Evolutionary conservation across 2,888 invertebrate species (phyloP), one percentile per base, ranked within the genome.

Genomic region (Invenusta paracnida): DNA sequence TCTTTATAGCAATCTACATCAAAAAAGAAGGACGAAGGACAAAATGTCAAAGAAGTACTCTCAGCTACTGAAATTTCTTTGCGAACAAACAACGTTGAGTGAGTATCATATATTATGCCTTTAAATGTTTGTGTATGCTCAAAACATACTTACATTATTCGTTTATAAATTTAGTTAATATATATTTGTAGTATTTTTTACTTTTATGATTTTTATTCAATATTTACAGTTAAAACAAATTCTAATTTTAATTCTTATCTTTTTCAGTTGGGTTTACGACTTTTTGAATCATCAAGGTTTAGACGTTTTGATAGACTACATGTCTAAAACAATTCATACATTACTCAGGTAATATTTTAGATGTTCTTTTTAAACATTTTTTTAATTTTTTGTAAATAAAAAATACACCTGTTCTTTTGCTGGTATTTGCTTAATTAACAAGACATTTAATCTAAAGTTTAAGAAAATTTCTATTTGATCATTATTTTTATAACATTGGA

Each of bases 61-160:
- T 85, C 85, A 23, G 82, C 85, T 0, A 85, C 85, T 2, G 85
- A 85, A 48, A 85, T 85, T 30, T 85, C 85, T 85, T 25, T 85
- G 5, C 85, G 85, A 27, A 85, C 85, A 1, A 85, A 85, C 82
- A 31, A 85, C 84, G 85, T 85, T 23, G 83, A 84, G 82, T 85
- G 30, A 85, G 85, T 83, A n/a, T n/a, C n/a, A n/a, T n/a, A n/a
- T n/a, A n/a, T n/a, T n/a, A n/a, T n/a, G n/a, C n/a, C n/a, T n/a
- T n/a, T n/a, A n/a, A n/a, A n/a, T n/a, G n/a, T n/a, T n/a, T n/a
- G n/a, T n/a, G n/a, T n/a, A n/a, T 66, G 11, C 66, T 17, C 66
- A 66, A 66, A 13, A 66, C n/a, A 17, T 11, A 66, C n/a, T n/a
- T 17, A 66, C n/a, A 66, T 66, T n/a, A 66, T 66, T 66, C n/a